phyloP scores from a whole-genome alignment of 2,797 vertebrate species.

The Centroberyx gerrardi region DNA sequence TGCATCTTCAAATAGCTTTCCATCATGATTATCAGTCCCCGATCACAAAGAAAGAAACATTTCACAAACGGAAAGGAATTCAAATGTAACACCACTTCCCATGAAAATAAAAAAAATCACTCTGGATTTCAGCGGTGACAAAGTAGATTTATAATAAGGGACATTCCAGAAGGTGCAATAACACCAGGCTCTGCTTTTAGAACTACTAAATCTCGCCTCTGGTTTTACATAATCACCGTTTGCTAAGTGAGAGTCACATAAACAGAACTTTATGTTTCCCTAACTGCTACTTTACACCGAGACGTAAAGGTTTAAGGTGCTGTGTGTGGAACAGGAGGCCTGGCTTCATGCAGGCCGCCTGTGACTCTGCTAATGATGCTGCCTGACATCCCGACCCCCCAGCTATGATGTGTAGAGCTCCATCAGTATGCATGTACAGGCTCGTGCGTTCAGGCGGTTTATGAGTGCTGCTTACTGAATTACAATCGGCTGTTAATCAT shows the following conservation, averaged over 20 bases:
- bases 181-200: slow-evolving; percentile 38
- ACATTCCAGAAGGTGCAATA: slow-evolving; percentile 53
- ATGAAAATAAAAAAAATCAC: slow-evolving; percentile 40
- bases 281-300: slow-evolving; percentile 66
- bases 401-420: neutral
- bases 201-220: slow-evolving; percentile 51
- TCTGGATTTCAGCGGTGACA: slow-evolving; percentile 27
- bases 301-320: slow-evolving; percentile 61
- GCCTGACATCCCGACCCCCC: slow-evolving; percentile 38
- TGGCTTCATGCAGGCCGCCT: slow-evolving; percentile 40
- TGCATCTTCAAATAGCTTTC: too few species aligned
- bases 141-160: slow-evolving; percentile 28
- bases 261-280: slow-evolving; percentile 71
- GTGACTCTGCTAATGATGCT: slow-evolving; percentile 52
- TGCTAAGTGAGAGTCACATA: slow-evolving; percentile 65
- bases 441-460: slow-evolving; percentile 57
- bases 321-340: slow-evolving; percentile 43
- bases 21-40: neutral
- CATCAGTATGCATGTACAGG: slow-evolving; percentile 12
- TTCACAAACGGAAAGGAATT: slow-evolving; percentile 25
- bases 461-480: slow-evolving; percentile 36
- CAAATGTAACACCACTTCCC: slow-evolving; percentile 32
- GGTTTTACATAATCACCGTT: slow-evolving; percentile 61
- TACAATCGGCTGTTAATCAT: slow-evolving; percentile 51
- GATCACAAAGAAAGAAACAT: slow-evolving; percentile 2